Base-by-base conservation (phyloP, 2,888 invertebrate species). In the Drosophila gaucha region DNA sequence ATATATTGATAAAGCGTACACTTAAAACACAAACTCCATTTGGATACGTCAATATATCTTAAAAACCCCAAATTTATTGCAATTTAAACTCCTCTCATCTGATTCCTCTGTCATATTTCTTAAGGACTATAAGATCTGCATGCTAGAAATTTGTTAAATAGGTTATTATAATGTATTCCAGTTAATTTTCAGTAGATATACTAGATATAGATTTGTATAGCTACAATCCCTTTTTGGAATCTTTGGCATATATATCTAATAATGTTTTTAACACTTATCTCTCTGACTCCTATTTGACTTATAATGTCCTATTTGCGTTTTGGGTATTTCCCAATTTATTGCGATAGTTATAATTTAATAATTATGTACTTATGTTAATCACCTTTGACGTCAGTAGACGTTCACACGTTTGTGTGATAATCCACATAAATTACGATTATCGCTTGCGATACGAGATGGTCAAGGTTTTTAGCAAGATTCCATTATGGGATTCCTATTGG, bases 331-430 rank as follows among this genome's bases (percentile, higher is more conserved):
- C n/a, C 20, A 12, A 3, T 14, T 43, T 24, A 6, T 6, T 20
- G 1, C 24, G 20, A 16, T 46, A 41, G 6, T 31, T 51, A 46
- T 35, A 62, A 57, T 71, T 72, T 10, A 43, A 49, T 55, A 43
- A 36, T 41, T 10, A 52, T 43, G 20, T 28, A 49, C 22, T 31
- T 43, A 59, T 62, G 52, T 31, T 67, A 52, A 67, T 67, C 58
- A 56, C 6, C n/a, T 20, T 39, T 54, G 68, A 73, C 73, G 73
- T 73, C 68, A 73, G 50, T 44, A 57, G 63, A 67, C 51, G 3
- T 8, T 14, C 6, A n/a, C n/a, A n/a, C n/a, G n/a, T n/a, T n/a
- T n/a, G n/a, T 9, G 1, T 0, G 18, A 31, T 46, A 51, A 36
- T 58, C 38, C 49, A 30, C 5, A 73, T 50, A 68, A 68, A 59